phyloP scores from a whole-genome alignment of 2,797 vertebrate species.

The Pseudomugil gertrudae region DNA sequence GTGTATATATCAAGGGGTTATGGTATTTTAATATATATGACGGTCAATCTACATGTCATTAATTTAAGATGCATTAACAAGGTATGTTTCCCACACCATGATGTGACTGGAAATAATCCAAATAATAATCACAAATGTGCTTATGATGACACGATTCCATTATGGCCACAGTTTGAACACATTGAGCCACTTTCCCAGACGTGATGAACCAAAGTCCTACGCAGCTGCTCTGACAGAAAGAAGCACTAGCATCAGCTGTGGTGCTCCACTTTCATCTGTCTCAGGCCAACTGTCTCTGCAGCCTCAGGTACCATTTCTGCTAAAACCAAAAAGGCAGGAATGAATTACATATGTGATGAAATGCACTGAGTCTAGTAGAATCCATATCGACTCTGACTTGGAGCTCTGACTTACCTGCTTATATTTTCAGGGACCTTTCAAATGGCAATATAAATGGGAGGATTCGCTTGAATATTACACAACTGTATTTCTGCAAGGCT shows the following conservation, averaged over 20 bases:
- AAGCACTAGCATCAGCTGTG: constrained; percentile 36
- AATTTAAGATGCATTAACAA: background rate
- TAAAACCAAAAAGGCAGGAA: constrained; percentile 30
- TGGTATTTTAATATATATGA: too few relatives aligned
- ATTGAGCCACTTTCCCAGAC: constrained; percentile 47
- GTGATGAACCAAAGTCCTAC: constrained; percentile 61
- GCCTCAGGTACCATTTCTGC: constrained; percentile 34
- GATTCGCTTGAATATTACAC: constrained; percentile 30
- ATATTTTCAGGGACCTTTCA: constrained; percentile 44
- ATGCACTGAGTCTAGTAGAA: constrained; percentile 1
- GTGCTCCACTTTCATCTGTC: constrained; percentile 49
- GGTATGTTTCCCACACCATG: background rate
- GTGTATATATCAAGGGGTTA: too few relatives aligned
- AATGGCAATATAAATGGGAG: constrained; percentile 45
- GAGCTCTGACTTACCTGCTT: background rate
- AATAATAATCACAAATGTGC: constrained; percentile 2
- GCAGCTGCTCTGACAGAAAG: constrained; percentile 49
- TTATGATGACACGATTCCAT: constrained; percentile 25
- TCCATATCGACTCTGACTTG: background rate
- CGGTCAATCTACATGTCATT: background rate
- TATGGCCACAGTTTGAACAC: constrained; percentile 47
- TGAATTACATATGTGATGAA: constrained; percentile 29
- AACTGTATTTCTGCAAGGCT: constrained; percentile 30
- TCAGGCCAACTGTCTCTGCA: constrained; percentile 43
- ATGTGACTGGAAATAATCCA: background rate